Evolutionary conservation across 37 sponge, comb jelly and placozoan genomes (phyloP).

Genomic region (Bolinopsis microptera): DNA sequence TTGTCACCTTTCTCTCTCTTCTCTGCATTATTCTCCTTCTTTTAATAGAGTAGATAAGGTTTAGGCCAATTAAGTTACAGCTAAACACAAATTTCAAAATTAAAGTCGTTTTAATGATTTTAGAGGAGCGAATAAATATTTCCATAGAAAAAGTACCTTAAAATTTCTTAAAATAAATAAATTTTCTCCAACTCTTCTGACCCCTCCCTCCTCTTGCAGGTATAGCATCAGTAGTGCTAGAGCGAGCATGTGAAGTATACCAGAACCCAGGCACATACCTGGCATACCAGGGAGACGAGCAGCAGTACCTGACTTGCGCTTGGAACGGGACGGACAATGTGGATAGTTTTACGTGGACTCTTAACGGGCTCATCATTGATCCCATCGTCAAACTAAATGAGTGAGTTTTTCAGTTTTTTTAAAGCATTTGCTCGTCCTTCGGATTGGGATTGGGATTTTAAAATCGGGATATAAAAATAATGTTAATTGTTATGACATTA

Average conservation of each 20-base stretch:
- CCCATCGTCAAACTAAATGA: background rate
- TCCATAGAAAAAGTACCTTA: too few species aligned
- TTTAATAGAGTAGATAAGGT: too few species aligned
- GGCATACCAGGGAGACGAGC: constrained; percentile 19
- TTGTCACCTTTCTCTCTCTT: background rate
- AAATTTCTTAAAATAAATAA: too few species aligned
- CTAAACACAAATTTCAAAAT: too few species aligned
- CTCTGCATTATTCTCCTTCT: background rate
- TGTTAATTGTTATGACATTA: too few species aligned
- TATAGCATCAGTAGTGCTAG: constrained; percentile 37
- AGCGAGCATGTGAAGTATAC: constrained; percentile 42
- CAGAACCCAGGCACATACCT: background rate
- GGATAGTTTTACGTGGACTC: background rate
- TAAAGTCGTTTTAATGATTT: too few species aligned
- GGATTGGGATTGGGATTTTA: background rate
- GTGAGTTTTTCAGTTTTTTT: background rate
- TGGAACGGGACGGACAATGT: background rate
- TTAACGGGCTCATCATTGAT: background rate
- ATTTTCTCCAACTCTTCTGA: background rate
- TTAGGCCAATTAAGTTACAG: too few species aligned
- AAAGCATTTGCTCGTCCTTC: background rate
- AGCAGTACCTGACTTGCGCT: background rate
- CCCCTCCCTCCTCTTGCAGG: background rate
- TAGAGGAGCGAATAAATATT: too few species aligned
- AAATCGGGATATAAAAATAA: background rate